Evolutionary conservation across 2,888 invertebrate genomes (phyloP).

Genomic region (Automeris io): DNA sequence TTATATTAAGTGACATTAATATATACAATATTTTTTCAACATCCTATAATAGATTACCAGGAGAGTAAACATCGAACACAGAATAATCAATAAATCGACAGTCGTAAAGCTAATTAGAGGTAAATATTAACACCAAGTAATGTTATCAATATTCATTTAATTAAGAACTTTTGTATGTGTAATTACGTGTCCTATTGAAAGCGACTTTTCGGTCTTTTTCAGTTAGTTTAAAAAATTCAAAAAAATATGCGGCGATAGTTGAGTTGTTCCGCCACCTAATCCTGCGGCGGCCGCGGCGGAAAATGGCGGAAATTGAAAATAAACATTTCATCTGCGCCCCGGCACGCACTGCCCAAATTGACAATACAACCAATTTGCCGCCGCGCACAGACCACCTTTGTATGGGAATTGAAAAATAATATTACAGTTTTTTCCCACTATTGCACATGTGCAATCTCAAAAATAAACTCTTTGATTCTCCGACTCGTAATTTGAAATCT

Average conservation of each 20-base stretch:
- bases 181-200: no score
- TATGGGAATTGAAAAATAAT: constrained; percentile 77
- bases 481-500: constrained; percentile 19
- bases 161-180: no score
- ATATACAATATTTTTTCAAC: no score
- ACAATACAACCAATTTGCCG: constrained; percentile 76
- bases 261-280: constrained; percentile 59
- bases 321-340: constrained; percentile 74
- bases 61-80: no score
- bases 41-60: no score
- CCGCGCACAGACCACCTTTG: constrained; percentile 73
- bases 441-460: constrained; percentile 60
- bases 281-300: constrained; percentile 61
- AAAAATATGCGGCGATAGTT: constrained; percentile 41
- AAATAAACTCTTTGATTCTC: constrained; percentile 67
- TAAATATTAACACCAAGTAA: no score
- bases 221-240: no score
- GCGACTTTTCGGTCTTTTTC: no score
- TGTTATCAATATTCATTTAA: no score
- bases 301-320: constrained; percentile 76
- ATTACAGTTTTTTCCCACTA: constrained; percentile 61
- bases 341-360: constrained; percentile 77
- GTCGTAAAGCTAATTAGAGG: no score
- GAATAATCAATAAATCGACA: no score
- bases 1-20: no score